Conservation (phyloP, 2,888 invertebrate species). For the Neelides folsomi region DNA sequence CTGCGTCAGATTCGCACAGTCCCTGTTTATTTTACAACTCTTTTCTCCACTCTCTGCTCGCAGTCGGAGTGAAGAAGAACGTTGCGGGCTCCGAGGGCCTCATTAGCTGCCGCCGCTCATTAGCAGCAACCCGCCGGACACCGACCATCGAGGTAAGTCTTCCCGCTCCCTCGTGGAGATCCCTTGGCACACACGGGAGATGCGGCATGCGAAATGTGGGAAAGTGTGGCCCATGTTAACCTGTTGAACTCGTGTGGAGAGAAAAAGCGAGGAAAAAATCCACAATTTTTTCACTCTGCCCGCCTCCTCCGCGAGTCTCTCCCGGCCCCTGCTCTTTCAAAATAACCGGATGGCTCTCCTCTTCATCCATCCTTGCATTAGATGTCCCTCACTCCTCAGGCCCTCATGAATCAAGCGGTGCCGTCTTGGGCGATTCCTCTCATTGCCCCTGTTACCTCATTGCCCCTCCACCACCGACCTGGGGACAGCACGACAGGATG, state of each 20-base stretch:
- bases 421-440: neutral
- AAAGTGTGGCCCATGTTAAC: constrained; percentile 23
- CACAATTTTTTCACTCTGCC: constrained; percentile 12
- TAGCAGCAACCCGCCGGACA: neutral
- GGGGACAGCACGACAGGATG: neutral
- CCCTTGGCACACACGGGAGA: neutral
- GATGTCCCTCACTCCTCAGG: constrained; percentile 14
- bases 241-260: constrained; percentile 29
- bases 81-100: neutral
- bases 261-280: constrained; percentile 15
- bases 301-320: constrained; percentile 2
- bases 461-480: no score
- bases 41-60: constrained; percentile 26
- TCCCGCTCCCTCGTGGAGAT: neutral
- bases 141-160: neutral
- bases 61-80: neutral
- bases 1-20: constrained; percentile 34
- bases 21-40: constrained; percentile 34
- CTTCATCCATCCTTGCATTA: constrained; percentile 12
- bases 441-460: neutral
- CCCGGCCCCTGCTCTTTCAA: constrained; percentile 3
- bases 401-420: constrained; percentile 5
- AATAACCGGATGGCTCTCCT: constrained; percentile 9
- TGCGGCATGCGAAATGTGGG: constrained; percentile 15
- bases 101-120: neutral